Evolutionary conservation across 2,113 vertebrate genomes (phyloP), one percentile per base, ranked within the genome.

Genomic region (Stomatorhinus ivindoensis): DNA sequence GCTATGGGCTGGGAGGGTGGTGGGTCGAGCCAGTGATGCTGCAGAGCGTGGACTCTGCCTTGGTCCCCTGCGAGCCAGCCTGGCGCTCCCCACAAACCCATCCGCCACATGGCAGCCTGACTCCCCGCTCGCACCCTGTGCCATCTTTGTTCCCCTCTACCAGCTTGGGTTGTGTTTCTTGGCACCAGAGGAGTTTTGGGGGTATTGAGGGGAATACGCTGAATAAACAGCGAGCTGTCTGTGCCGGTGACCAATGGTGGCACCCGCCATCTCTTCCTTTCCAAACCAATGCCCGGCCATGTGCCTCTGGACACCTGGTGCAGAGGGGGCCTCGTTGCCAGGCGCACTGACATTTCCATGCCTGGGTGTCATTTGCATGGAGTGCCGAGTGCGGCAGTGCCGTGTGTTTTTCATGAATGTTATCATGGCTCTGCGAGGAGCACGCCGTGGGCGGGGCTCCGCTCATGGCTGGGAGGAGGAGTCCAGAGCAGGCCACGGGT

Each of bases 91-190:
- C 44, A 42, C 82, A 10, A 47, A 24, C 82, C 21, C 35, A 46
- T 21, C 82, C 39, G 82, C 82, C 82, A 84, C 82, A 84, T 84
- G 82, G 82, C 82, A 46, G 82, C 82, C 44, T n/a, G 82, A 24
- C 42, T 47, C 82, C 82, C 44, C 7, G 42, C 21, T 84, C 82
- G 8, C 39, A 46, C 35, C 82, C 80, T n/a, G 17, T 84, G 82
- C 82, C 82, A 84, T 84, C 82, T 84, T 84, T 84, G 82, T 84
- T 46, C 82, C 82, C 44, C 82, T 80, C 73, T 80, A 80, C 73
- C 73, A 80, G 73, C 82, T 84, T 42, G 39, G 39, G 82, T 84
- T 47, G 39, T 84, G 82, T 84, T 84, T 46, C 35, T 84, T 84
- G 82, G 82, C 82, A 24, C 82, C 21, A 8, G 42, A 47, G 44